A percentile compares a stretch with the other conserved stretches of the same genome.
These are phyloP conservation scores for Myodes glareolus DNA, from an alignment of 2,113 vertebrate species.

Conservation along the genomic window DNA sequence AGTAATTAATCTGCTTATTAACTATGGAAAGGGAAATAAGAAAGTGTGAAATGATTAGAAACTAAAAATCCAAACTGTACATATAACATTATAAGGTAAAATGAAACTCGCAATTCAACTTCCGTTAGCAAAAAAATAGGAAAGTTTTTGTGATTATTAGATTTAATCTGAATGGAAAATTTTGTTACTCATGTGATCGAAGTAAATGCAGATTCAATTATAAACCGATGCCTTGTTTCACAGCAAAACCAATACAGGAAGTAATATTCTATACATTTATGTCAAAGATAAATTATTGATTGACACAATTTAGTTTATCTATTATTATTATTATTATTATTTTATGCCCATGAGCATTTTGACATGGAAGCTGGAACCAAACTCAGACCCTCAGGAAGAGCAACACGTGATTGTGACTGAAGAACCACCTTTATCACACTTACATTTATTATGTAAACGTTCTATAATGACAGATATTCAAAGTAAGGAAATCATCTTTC, in stretches of 20 bases:
- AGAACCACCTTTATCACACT: not conserved
- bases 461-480: not conserved
- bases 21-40: not conserved
- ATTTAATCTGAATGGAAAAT: not conserved
- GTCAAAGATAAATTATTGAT: not conserved
- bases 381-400: not conserved
- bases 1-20: not conserved
- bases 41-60: not conserved
- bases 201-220: not conserved
- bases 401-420: not conserved
- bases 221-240: not conserved
- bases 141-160: not conserved
- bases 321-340: not conserved
- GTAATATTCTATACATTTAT: not conserved
- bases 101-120: constrained; percentile 4
- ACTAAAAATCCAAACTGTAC: not conserved
- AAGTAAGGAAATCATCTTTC: not conserved
- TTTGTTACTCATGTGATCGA: not conserved
- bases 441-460: not conserved
- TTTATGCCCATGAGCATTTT: not conserved
- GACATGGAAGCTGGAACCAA: not conserved
- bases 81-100: not conserved
- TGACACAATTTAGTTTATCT: not conserved
- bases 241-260: not conserved
- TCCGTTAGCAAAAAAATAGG: not conserved